phyloP scores from a whole-genome alignment of 2,888 invertebrate species.

The Drosophila ezoana region DNA sequence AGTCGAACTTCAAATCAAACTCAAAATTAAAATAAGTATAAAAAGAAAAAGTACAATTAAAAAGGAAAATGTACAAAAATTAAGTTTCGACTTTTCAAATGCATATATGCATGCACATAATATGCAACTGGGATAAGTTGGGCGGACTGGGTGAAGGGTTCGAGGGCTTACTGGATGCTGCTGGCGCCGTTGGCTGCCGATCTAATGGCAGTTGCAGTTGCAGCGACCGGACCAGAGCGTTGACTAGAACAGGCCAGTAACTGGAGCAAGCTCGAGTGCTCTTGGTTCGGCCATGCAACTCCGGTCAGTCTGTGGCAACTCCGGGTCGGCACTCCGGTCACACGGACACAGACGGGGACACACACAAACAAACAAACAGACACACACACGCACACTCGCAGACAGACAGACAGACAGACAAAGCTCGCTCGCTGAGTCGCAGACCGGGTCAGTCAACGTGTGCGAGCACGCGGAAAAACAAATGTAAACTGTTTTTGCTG shows the following conservation, averaged over 20 bases:
- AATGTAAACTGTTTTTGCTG: conserved; percentile 85
- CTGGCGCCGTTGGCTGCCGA: conserved; percentile 17
- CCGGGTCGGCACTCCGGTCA: conserved; percentile 47
- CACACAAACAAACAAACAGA: conserved; percentile 15
- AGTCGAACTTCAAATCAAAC: conserved; percentile 28
- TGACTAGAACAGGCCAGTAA: conserved; percentile 42
- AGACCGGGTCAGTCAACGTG: conserved; percentile 82
- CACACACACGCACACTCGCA: conserved; percentile 23
- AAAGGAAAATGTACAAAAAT: conserved; percentile 2
- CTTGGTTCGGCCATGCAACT: conserved; percentile 51
- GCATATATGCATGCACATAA: not conserved
- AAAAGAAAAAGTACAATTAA: not conserved
- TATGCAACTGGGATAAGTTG: not conserved
- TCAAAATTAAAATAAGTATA: not conserved
- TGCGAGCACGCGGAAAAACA: conserved; percentile 86
- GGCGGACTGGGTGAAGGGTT: too few relatives aligned
- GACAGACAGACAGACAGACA: conserved; percentile 48
- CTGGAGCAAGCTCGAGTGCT: conserved; percentile 53
- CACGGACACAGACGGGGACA: conserved; percentile 9
- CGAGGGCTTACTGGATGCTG: conserved; percentile 39
- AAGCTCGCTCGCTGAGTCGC: conserved; percentile 58
- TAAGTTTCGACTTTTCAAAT: not conserved
- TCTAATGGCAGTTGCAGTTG: conserved; percentile 33
- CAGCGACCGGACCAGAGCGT: conserved; percentile 29
- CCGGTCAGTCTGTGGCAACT: conserved; percentile 59